phyloP scores from a whole-genome alignment of 2,888 invertebrate genomes.

The Nomada ferruginata region DNA sequence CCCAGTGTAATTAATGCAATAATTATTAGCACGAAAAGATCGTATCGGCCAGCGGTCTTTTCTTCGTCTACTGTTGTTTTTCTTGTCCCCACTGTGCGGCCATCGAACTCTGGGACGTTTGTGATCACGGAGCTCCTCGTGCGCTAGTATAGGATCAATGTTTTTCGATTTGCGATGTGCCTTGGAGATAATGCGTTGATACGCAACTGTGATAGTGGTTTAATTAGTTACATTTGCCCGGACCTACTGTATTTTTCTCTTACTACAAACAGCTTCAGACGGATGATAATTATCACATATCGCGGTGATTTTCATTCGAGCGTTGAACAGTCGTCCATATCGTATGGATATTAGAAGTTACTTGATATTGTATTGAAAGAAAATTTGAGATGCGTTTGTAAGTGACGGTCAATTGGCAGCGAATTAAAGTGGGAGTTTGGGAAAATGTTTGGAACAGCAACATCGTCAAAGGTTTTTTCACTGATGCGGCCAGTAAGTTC shows the following conservation, averaged over 20 bases:
- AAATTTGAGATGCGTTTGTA: too few species aligned
- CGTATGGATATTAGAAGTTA: too few species aligned
- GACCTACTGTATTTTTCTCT: background rate
- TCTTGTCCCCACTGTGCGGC: conserved; percentile 70
- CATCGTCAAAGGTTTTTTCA: conserved; percentile 25
- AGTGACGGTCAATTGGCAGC: too few species aligned
- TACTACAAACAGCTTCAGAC: background rate
- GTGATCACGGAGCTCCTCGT: conserved; percentile 38
- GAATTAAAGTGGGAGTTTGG: background rate
- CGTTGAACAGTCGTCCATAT: too few species aligned
- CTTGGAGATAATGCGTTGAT: background rate
- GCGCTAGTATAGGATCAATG: conserved; percentile 22
- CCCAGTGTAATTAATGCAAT: conserved; percentile 78
- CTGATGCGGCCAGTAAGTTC: conserved; percentile 38
- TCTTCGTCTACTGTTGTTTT: conserved; percentile 75
- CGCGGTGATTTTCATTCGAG: too few species aligned
- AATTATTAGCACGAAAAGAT: conserved; percentile 82
- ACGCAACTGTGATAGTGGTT: background rate
- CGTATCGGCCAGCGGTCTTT: conserved; percentile 75
- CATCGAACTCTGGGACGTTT: conserved; percentile 67
- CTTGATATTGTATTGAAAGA: too few species aligned
- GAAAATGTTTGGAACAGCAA: background rate
- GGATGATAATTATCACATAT: background rate
- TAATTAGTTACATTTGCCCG: too few species aligned
- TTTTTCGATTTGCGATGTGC: background rate